Evolutionary conservation across 2,888 invertebrate species (phyloP).

Genomic region (Anthophora plumipes): DNA sequence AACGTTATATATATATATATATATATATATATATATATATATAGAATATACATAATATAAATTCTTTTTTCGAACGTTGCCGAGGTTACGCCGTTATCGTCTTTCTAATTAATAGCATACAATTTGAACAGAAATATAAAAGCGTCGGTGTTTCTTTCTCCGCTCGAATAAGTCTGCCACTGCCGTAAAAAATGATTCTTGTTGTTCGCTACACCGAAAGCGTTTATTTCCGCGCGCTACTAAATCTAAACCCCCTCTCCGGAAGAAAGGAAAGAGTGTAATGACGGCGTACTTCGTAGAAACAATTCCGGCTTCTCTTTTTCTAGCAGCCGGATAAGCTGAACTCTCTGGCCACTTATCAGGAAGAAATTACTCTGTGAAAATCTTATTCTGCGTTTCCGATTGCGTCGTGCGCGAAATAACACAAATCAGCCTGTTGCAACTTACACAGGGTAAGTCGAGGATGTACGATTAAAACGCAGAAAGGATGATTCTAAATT

Average conservation of each 20-base stretch:
- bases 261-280: conserved; percentile 47
- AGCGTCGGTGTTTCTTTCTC: conserved; percentile 18
- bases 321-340: conserved; percentile 57
- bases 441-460: no score
- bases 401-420: conserved; percentile 27
- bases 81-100: conserved; percentile 13
- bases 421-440: not conserved
- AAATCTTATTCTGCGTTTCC: conserved; percentile 53
- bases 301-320: conserved; percentile 62
- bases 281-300: conserved; percentile 58
- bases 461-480: no score
- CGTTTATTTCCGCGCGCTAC: conserved; percentile 67
- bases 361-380: conserved; percentile 63
- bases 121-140: conserved; percentile 37
- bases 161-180: conserved; percentile 56
- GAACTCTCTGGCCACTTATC: conserved; percentile 63
- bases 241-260: conserved; percentile 61
- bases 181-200: conserved; percentile 71
- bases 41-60: no score
- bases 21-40: no score
- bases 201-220: conserved; percentile 65
- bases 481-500: no score
- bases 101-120: conserved; percentile 35
- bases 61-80: not conserved
- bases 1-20: no score